Base-by-base conservation (phyloP, 2,888 invertebrate genomes). In the Craniophora ligustri region DNA sequence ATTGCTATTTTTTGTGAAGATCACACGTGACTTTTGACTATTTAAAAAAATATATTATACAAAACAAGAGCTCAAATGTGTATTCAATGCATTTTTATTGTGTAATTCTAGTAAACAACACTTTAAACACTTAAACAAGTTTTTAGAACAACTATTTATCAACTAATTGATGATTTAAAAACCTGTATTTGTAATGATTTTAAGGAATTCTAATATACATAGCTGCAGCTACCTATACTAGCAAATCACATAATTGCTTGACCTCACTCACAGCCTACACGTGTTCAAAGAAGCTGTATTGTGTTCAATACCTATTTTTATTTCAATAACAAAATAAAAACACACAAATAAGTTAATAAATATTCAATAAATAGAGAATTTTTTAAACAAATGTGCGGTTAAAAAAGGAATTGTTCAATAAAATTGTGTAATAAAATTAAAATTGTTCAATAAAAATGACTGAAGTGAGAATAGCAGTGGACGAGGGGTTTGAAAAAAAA, bases 391-490 rank as follows among this genome's bases (percentile, higher is more conserved):
- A n/a, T n/a, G n/a, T n/a, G n/a, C n/a, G n/a, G n/a, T n/a, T n/a
- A n/a, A n/a, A n/a, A 36, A 30, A 31, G 19, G 30, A 45, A n/a
- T 39, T 13, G 13, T 6, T 4, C 13, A 46, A 26, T 40, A 30
- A 14, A 14, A 10, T n/a, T 31, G 26, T 41, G 44, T 16, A 5
- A 34, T 7, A 28, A 30, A 16, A 19, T 16, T 11, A 21, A 5
- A 35, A 26, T 31, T 36, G 15, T n/a, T 30, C 3, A 30, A 21
- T 15, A 7, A 19, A 68, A 72, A 78, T 79, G 81, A 53, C 49
- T n/a, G 77, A 76, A 54, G 46, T 70, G 15, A 50, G 46, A 31
- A 61, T 79, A 2, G 45, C 57, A 3, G 39, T 74, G 11, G 30
- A n/a, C 16, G 56, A 54, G 1, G 36, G 23, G 4, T 61, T 30